phyloP scores from a whole-genome alignment of 1,140 invertebrate species.

The Drosophila lowei region DNA sequence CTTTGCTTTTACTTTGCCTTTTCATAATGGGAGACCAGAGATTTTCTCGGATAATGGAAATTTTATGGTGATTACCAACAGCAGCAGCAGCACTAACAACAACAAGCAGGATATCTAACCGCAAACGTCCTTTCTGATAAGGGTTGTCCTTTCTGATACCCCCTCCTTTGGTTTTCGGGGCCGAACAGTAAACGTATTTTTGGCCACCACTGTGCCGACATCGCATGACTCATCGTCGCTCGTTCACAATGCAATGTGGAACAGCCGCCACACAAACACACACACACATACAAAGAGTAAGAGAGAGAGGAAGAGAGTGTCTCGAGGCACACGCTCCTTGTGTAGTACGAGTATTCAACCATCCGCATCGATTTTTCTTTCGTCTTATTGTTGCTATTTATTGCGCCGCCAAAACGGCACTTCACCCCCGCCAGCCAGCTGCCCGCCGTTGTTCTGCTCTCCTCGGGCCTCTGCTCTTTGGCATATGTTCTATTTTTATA shows the following conservation, averaged over 20 bases:
- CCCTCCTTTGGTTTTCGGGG: slow-evolving; percentile 16
- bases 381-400: slow-evolving; percentile 79
- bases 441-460: slow-evolving; percentile 9
- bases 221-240: slow-evolving; percentile 69
- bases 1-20: slow-evolving; percentile 48
- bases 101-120: slow-evolving; percentile 35
- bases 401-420: slow-evolving; percentile 53
- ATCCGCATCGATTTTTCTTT: slow-evolving; percentile 77
- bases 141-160: slow-evolving; percentile 36
- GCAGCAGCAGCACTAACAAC: slow-evolving; percentile 21
- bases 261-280: slow-evolving; percentile 44
- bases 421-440: slow-evolving; percentile 46
- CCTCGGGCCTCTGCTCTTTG: slow-evolving; percentile 39
- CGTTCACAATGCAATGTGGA: slow-evolving; percentile 73
- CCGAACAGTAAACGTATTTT: slow-evolving; percentile 43
- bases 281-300: slow-evolving; percentile 36
- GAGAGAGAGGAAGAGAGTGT: slow-evolving; percentile 6
- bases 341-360: slow-evolving; percentile 52
- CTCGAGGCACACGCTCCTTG: slow-evolving; percentile 48
- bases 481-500: slow-evolving; percentile 79
- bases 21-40: slow-evolving; percentile 45
- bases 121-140: slow-evolving; percentile 79
- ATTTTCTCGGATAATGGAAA: slow-evolving; percentile 47
- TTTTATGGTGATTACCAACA: slow-evolving; percentile 61
- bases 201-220: slow-evolving; percentile 59